Percentiles rank a stretch among this genome's conserved stretches.
Conservation (phyloP, 2,113 vertebrate species). For the Gambusia affinis region DNA sequence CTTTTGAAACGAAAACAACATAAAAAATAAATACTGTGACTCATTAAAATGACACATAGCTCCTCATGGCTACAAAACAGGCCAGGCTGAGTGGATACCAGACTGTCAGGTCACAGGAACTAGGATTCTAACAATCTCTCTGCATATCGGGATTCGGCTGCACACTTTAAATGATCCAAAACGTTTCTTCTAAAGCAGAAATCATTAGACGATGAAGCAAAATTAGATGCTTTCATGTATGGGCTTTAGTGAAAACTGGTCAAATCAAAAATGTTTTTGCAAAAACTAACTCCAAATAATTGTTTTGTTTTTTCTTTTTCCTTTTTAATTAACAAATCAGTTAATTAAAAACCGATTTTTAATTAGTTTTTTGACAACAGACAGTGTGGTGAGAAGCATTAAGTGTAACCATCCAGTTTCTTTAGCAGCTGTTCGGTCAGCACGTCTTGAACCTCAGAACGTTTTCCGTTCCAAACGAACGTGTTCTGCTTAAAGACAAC, state of each 20-base stretch:
- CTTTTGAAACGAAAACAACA: neutral
- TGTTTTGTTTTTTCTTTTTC: no score
- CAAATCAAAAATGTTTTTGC: no score
- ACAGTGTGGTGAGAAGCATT: no score
- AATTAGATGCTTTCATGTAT: no score
- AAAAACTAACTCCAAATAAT: no score
- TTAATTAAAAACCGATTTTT: no score
- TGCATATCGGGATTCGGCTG: neutral
- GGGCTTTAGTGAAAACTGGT: no score
- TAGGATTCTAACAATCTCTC: neutral
- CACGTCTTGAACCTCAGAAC: neutral
- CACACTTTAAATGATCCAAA: neutral
- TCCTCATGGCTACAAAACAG: neutral
- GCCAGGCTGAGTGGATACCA: neutral
- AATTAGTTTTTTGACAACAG: no score
- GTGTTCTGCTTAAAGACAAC: neutral
- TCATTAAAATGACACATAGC: neutral
- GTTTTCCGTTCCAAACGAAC: neutral
- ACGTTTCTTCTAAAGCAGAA: neutral
- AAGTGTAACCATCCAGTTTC: no score
- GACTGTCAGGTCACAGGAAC: neutral
- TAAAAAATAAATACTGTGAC: neutral
- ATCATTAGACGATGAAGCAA: no score
- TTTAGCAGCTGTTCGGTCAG: neutral
- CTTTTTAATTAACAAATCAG: no score